These are phyloP conservation scores for Loxodonta africana DNA, from an alignment of 2,113 vertebrate species.

Conservation along the genomic window DNA sequence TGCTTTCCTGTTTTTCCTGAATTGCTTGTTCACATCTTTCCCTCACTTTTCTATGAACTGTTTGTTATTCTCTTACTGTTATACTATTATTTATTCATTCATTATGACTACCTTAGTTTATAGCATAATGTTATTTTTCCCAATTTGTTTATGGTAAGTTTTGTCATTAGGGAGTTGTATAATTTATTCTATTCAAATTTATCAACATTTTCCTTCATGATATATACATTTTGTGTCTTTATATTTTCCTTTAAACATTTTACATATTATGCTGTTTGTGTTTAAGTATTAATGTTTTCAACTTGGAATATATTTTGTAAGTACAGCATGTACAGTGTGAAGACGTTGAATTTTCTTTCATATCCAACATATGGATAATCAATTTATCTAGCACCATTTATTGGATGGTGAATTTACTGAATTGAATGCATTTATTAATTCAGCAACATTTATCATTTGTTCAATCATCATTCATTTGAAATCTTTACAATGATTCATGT, in stretches of 20 bases:
- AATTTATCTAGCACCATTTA: background rate
- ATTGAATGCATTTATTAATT: background rate
- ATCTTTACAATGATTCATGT: background rate
- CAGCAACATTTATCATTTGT: background rate
- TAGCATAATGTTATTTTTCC: background rate
- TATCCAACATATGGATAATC: background rate
- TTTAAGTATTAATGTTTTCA: background rate
- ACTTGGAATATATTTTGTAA: background rate
- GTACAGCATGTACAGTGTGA: background rate
- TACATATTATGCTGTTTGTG: background rate
- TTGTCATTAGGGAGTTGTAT: background rate
- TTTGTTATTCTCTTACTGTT: background rate
- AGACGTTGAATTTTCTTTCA: background rate
- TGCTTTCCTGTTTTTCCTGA: background rate
- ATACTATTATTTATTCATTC: background rate
- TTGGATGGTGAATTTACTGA: conserved; percentile 1
- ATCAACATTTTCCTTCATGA: background rate
- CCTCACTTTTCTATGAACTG: background rate
- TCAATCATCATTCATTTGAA: background rate
- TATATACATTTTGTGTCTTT: background rate
- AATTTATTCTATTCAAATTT: background rate
- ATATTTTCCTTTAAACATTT: background rate
- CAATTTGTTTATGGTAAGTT: background rate
- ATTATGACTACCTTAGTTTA: background rate
- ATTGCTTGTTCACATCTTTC: background rate